These are phyloP conservation scores for Benitochromis conjunctus DNA, from an alignment of 2,113 vertebrate species.

Conservation along the genomic window DNA sequence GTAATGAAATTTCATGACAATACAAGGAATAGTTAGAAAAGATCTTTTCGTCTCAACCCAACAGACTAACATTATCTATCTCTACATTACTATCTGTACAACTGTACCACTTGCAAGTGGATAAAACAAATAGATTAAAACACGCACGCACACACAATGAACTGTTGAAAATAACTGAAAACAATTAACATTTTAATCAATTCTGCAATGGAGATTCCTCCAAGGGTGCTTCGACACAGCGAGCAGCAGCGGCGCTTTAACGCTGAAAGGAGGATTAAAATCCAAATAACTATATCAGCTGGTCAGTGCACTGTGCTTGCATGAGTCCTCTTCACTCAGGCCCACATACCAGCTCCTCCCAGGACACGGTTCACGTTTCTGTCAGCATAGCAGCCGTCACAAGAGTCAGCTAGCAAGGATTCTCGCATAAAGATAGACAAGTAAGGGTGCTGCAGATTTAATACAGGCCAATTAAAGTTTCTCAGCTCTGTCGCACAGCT, in stretches of 20 bases:
- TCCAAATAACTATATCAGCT: background rate
- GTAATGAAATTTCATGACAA: background rate
- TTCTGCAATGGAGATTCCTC: background rate
- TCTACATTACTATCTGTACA: background rate
- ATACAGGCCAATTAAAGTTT: background rate
- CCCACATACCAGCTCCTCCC: constrained; percentile 38
- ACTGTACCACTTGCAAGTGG: background rate
- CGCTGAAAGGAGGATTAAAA: background rate
- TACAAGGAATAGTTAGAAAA: background rate
- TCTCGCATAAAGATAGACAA: constrained; percentile 14
- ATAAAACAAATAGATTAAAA: background rate
- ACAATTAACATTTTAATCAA: constrained; percentile 7
- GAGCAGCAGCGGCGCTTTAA: background rate
- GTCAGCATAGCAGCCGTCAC: constrained; percentile 47
- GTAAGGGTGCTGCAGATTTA: constrained; percentile 1
- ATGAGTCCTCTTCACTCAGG: constrained; percentile 17
- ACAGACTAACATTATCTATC: background rate
- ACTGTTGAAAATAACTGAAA: background rate
- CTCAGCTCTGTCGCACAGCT: constrained; percentile 5
- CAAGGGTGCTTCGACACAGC: background rate
- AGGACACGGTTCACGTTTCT: constrained; percentile 53
- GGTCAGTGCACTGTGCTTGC: constrained; percentile 17
- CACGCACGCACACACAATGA: background rate
- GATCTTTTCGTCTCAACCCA: background rate
- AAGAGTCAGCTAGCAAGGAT: constrained; percentile 20